Conservation (phyloP, 2,888 invertebrate species). For the Temnothorax rugatulus region DNA sequence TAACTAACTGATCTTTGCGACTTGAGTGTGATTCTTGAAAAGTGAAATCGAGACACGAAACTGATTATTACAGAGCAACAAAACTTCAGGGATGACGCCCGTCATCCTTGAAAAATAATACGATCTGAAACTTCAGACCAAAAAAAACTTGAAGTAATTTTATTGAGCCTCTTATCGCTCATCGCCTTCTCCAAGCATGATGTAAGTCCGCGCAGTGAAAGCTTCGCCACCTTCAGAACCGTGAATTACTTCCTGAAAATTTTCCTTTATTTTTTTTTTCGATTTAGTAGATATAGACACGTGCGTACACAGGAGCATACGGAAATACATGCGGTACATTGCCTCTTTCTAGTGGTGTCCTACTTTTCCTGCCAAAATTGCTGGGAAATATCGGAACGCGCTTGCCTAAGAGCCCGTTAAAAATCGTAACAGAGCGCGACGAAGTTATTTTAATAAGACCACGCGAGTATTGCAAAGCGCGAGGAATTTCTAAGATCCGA, state of each 20-base stretch:
- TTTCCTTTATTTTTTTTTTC: constrained; percentile 53
- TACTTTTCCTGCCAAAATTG: constrained; percentile 45
- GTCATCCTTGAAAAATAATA: constrained; percentile 6
- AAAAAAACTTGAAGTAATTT: constrained; percentile 48
- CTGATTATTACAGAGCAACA: background rate
- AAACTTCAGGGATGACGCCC: background rate
- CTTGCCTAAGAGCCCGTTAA: background rate
- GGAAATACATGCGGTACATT: background rate
- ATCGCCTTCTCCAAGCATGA: constrained; percentile 65
- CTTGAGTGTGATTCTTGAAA: background rate
- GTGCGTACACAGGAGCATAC: too few relatives aligned
- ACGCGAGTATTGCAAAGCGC: constrained; percentile 19
- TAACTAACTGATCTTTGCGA: background rate
- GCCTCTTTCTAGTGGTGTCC: constrained; percentile 15
- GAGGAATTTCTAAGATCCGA: constrained; percentile 25
- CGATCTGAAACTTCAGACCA: background rate
- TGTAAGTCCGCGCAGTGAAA: constrained; percentile 69
- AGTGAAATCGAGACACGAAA: background rate
- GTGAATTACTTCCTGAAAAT: constrained; percentile 74
- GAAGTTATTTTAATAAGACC: background rate
- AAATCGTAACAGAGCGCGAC: constrained; percentile 7
- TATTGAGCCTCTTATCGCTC: constrained; percentile 59
- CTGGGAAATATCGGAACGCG: background rate
- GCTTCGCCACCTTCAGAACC: constrained; percentile 51
- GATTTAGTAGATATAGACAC: constrained; percentile 33